phyloP scores from a whole-genome alignment of 1,140 invertebrate genomes.

The Trachymyrmex cornetzi region DNA sequence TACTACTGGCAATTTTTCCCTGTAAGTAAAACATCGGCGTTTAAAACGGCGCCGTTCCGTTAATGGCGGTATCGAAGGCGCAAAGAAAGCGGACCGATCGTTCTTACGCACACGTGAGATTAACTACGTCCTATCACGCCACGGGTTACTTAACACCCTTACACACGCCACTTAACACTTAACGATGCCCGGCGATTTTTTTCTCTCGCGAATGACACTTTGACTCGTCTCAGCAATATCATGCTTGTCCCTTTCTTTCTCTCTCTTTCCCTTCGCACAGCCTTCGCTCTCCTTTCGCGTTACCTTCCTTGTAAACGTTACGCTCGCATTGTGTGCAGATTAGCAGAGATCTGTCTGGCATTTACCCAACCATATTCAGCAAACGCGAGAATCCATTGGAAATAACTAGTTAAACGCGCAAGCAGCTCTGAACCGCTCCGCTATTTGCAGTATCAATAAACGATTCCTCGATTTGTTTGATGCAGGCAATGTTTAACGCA shows the following conservation, averaged over 20 bases:
- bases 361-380: neutral
- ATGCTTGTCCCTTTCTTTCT: neutral
- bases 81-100: conserved; percentile 36
- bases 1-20: conserved; percentile 51
- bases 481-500: conserved; percentile 2
- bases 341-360: neutral
- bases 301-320: neutral
- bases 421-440: neutral
- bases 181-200: conserved; percentile 57
- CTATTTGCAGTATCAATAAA: conserved; percentile 15
- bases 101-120: conserved; percentile 60
- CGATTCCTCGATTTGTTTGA: neutral
- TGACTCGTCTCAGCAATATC: neutral
- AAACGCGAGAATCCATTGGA: conserved; percentile 3
- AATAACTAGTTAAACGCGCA: neutral
- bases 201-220: conserved; percentile 23
- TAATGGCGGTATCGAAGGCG: conserved; percentile 24
- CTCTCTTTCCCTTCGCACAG: neutral
- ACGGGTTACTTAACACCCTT: conserved; percentile 68
- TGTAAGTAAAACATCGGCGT: conserved; percentile 48
- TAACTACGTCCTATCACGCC: conserved; percentile 67
- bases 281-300: neutral
- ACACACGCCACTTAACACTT: conserved; percentile 73
- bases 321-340: neutral
- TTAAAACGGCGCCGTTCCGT: conserved; percentile 42